Percentiles rank a stretch among this genome's conserved stretches.
Conservation (phyloP, 2,797 vertebrate species). For the Trematomus bernacchii region DNA sequence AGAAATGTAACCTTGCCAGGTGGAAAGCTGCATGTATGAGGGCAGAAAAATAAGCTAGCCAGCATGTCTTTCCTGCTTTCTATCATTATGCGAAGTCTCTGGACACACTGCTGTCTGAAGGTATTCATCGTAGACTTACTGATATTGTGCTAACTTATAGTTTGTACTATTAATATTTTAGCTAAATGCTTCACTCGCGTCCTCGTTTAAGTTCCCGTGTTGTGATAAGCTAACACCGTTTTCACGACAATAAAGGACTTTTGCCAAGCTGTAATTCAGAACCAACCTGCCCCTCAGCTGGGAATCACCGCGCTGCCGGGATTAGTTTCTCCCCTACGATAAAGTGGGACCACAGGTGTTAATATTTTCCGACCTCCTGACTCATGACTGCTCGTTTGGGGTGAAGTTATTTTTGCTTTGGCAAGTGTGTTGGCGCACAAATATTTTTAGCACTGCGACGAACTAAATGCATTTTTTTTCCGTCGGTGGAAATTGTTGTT, state of each 20-base stretch:
- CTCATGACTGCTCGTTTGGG: slow-evolving; percentile 54
- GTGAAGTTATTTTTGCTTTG: slow-evolving; percentile 17
- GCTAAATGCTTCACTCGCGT: slow-evolving; percentile 21
- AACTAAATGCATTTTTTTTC: slow-evolving; percentile 7
- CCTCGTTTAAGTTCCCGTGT: slow-evolving; percentile 40
- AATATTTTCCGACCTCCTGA: slow-evolving; percentile 47
- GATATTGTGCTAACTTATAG: neutral
- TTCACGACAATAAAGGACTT: slow-evolving; percentile 53
- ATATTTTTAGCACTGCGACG: slow-evolving; percentile 23
- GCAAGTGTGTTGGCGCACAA: slow-evolving; percentile 24
- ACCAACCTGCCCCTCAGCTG: slow-evolving; percentile 31
- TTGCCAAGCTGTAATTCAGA: slow-evolving; percentile 46
- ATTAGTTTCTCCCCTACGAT: slow-evolving; percentile 21
- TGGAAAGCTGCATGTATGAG: slow-evolving; percentile 88
- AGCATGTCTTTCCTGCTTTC: slow-evolving; percentile 69
- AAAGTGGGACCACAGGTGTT: slow-evolving; percentile 70
- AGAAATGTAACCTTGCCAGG: slow-evolving; percentile 79
- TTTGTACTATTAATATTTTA: neutral
- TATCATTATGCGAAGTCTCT: slow-evolving; percentile 29
- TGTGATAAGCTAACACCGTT: slow-evolving; percentile 57
- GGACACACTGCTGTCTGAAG: slow-evolving; percentile 1
- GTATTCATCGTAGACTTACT: neutral
- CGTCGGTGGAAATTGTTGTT: slow-evolving; percentile 19
- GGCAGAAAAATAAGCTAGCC: slow-evolving; percentile 63
- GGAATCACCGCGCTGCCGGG: slow-evolving; percentile 20